Evolutionary conservation across 1,140 invertebrate species (phyloP).

Genomic region (Bombyx mori): DNA sequence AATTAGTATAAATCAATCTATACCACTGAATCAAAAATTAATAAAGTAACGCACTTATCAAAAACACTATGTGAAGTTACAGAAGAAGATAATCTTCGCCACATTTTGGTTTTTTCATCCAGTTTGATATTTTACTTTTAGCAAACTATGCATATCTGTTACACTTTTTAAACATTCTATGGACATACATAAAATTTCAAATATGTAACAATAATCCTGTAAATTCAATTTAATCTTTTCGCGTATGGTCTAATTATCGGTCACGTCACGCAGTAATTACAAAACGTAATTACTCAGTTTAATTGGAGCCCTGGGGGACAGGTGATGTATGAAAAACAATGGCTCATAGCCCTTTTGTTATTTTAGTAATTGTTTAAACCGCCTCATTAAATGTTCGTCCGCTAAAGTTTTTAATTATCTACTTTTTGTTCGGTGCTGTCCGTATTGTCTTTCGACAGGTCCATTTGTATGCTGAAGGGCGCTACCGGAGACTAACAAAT

Average conservation of each 20-base stretch:
- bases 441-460: conserved; percentile 1
- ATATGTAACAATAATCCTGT: no score
- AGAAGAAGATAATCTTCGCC: no score
- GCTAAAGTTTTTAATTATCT: conserved; percentile 7
- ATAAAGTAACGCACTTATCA: no score
- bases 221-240: neutral
- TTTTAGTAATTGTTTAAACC: conserved; percentile 17
- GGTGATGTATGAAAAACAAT: conserved; percentile 15
- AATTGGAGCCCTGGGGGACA: conserved; percentile 10
- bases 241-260: neutral
- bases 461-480: conserved; percentile 1
- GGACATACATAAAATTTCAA: no score
- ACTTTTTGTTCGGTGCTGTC: conserved; percentile 1
- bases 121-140: no score
- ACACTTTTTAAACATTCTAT: no score
- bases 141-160: no score
- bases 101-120: no score
- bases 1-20: no score
- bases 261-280: conserved; percentile 12
- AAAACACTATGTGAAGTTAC: no score
- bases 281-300: conserved; percentile 12
- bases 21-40: no score
- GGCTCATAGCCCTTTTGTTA: conserved; percentile 11
- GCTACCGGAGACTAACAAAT: neutral
- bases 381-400: conserved; percentile 14